A percentile compares a stretch with the other conserved stretches of the same genome.
Evolutionary conservation across 1,140 invertebrate species (phyloP).

Genomic region (Bilobella aurantiaca): DNA sequence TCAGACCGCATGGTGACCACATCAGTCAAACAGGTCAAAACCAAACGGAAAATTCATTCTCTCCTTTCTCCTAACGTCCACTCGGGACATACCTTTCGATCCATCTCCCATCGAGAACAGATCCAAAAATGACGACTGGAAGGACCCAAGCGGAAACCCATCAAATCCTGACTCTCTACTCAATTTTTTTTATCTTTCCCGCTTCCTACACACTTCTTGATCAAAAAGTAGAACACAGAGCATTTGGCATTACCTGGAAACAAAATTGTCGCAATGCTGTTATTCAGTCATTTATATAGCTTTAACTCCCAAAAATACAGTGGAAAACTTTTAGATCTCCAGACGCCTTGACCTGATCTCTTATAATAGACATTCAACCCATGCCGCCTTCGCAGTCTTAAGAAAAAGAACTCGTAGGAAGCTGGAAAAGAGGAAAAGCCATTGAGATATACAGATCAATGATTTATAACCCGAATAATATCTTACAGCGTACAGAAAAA

Average conservation of each 20-base stretch:
- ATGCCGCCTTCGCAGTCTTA: neutral
- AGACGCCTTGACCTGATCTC: neutral
- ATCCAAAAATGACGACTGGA: neutral
- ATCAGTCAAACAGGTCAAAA: neutral
- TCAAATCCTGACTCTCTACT: neutral
- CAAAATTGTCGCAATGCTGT: conserved; percentile 4
- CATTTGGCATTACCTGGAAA: neutral
- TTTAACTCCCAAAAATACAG: neutral
- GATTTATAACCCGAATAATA: conserved; percentile 27
- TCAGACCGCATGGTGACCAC: neutral
- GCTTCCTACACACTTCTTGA: too few species aligned
- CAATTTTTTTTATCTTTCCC: too few species aligned
- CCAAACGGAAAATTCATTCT: conserved; percentile 8
- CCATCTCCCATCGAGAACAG: neutral
- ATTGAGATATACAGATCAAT: conserved; percentile 15
- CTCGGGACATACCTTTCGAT: too few species aligned
- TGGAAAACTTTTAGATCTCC: neutral
- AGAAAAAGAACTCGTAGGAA: neutral
- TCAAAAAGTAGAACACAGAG: too few species aligned
- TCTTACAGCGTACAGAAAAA: conserved; percentile 8
- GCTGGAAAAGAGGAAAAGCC: too few species aligned
- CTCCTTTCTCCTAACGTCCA: too few species aligned
- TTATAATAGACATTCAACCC: neutral
- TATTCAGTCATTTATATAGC: too few species aligned
- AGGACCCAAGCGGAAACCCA: neutral